Evolutionary conservation across 2,888 invertebrate genomes (phyloP), one percentile per base, ranked within the genome.

Genomic region (Hemithea aestivaria): DNA sequence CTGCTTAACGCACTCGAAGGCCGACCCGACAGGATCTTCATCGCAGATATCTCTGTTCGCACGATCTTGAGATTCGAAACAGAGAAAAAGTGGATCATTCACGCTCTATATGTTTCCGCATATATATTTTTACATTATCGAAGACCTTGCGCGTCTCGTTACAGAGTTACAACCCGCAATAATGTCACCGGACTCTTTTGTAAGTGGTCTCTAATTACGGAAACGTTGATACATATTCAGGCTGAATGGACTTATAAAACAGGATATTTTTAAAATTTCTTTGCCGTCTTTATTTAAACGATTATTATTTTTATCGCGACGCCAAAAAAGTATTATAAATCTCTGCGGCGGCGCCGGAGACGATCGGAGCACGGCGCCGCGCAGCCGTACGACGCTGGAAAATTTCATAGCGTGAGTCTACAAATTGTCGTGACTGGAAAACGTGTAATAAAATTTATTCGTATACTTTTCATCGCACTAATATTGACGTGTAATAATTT

Each of bases 271-370:
- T 45, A 49, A 47, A 40, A 32, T 31, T 22, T 20, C 28, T 40
- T 40, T 39, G 37, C 37, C 23, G 47, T 41, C 33, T 40, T 43
- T 46, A 38, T 40, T 16, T 16, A 45, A 41, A 48, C 31, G 36
- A 34, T 27, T 44, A 44, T 50, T 48, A 50, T 48, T 53, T 53
- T 50, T 51, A 45, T 45, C 42, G 48, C 49, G 42, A 40, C 41
- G 42, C 48, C 48, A 39, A 51, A 53, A 53, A 48, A 51, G 51
- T 53, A 47, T 48, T 56, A 58, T 68, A 63, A 64, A 66, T 68
- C 58, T 59, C 31, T 12, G 9, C 35, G 55, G 38, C 46, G 65
- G 63, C 65, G 65, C 62, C 64, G 54, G 20, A 21, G 21, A 6
- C 41, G 29, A 12, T 32, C 37, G 12, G 40, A 54, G 49, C 38